Evolutionary conservation across 2,797 vertebrate species (phyloP).

Genomic region (Luscinia luscinia): DNA sequence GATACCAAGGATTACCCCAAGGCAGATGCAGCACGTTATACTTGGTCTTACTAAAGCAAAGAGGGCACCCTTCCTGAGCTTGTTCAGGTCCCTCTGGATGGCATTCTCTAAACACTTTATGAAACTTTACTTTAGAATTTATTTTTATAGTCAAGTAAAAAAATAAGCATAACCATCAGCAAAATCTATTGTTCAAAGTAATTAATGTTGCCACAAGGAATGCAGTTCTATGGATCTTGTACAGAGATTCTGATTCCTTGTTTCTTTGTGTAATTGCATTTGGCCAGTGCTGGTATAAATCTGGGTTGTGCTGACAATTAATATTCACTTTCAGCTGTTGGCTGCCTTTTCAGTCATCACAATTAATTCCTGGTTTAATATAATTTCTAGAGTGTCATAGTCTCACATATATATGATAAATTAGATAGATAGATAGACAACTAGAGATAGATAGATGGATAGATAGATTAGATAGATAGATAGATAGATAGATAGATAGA

Average conservation of each 20-base stretch:
- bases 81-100: background rate
- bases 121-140: slow-evolving; percentile 26
- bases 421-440: background rate
- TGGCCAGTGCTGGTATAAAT: background rate
- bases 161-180: slow-evolving; percentile 12
- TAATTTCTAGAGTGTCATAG: background rate
- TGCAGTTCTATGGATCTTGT: background rate
- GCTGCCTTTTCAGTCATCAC: background rate
- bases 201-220: slow-evolving; percentile 1
- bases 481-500: background rate
- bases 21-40: too few species aligned
- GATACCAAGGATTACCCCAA: too few species aligned
- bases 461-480: background rate
- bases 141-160: slow-evolving; percentile 43
- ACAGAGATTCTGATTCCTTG: background rate
- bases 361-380: background rate
- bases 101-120: background rate
- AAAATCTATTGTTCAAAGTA: slow-evolving; percentile 13
- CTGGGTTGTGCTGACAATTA: background rate
- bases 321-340: background rate
- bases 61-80: background rate
- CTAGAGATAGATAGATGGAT: background rate
- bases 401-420: background rate
- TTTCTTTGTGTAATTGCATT: background rate
- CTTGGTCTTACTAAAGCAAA: background rate